Percentiles rank a stretch among this genome's conserved stretches.
Conservation (phyloP, 2,113 vertebrate genomes). For the Alces alces region DNA sequence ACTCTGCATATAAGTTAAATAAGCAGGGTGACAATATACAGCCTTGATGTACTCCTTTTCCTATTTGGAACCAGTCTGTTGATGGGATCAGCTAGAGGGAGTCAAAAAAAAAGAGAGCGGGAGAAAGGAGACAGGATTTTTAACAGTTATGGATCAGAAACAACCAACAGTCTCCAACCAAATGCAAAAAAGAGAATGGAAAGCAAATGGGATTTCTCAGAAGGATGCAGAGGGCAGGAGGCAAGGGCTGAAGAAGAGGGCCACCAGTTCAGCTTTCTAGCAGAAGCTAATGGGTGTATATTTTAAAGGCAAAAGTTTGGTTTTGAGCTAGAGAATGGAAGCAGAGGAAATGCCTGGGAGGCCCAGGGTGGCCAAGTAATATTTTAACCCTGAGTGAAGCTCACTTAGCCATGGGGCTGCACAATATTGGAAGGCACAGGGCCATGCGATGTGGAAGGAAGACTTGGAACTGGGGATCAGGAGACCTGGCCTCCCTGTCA, state of each 20-base stretch:
- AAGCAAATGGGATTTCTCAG: neutral
- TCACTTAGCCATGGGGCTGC: accelerated
- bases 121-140: neutral
- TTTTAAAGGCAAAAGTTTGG: neutral
- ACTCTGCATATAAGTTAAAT: too few species aligned
- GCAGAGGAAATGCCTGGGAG: neutral
- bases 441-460: neutral
- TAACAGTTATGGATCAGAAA: neutral
- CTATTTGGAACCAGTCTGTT: too few species aligned
- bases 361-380: neutral
- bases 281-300: neutral
- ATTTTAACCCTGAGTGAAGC: neutral
- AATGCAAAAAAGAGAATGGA: neutral
- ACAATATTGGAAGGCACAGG: neutral
- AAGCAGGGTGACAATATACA: too few species aligned
- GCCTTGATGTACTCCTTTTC: too few species aligned
- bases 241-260: neutral
- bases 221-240: neutral
- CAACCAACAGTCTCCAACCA: neutral
- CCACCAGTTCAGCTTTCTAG: neutral
- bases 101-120: neutral
- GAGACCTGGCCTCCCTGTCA: neutral
- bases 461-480: neutral
- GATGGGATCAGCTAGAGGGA: neutral
- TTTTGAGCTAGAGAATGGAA: neutral